These are phyloP conservation scores for Epinephelus malabaricus DNA, from an alignment of 2,797 vertebrate species.

Conservation along the genomic window DNA sequence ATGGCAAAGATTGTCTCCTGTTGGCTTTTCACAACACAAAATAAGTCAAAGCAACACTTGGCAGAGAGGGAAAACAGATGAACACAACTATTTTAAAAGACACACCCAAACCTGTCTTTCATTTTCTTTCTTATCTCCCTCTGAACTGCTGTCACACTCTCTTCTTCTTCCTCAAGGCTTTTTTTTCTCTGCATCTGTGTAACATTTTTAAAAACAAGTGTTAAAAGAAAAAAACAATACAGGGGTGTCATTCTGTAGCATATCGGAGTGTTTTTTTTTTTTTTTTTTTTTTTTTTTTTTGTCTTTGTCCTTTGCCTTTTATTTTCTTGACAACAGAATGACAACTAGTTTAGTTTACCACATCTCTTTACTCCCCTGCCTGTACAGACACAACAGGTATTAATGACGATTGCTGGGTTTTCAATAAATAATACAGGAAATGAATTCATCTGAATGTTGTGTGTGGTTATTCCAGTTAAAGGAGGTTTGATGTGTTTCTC, in stretches of 20 bases:
- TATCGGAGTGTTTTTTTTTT: constrained; percentile 50
- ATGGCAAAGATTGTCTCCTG: constrained; percentile 29
- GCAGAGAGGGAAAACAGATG: constrained; percentile 52
- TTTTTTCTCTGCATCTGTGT: constrained; percentile 59
- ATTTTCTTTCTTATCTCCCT: constrained; percentile 45
- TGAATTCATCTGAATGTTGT: constrained; percentile 14
- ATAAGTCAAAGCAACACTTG: constrained; percentile 54
- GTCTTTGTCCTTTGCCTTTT: constrained; percentile 43
- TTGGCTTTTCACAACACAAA: constrained; percentile 40
- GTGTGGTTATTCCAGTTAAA: constrained; percentile 31
- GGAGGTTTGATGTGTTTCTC: no score
- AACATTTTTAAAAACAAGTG: constrained; percentile 75
- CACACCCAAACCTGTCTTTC: constrained; percentile 47
- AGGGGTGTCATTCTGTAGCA: constrained; percentile 69
- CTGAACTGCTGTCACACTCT: constrained; percentile 56
- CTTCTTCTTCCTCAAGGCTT: constrained; percentile 47
- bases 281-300: neutral
- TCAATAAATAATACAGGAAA: constrained; percentile 85
- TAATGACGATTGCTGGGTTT: constrained; percentile 83
- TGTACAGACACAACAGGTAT: constrained; percentile 72
- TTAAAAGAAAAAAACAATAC: constrained; percentile 52
- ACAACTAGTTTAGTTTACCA: constrained; percentile 69
- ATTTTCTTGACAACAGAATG: constrained; percentile 63
- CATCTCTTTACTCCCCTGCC: constrained; percentile 46
- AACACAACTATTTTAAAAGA: constrained; percentile 54